Base-by-base conservation (phyloP, 2,888 invertebrate genomes). In the Gerris lacustris region DNA sequence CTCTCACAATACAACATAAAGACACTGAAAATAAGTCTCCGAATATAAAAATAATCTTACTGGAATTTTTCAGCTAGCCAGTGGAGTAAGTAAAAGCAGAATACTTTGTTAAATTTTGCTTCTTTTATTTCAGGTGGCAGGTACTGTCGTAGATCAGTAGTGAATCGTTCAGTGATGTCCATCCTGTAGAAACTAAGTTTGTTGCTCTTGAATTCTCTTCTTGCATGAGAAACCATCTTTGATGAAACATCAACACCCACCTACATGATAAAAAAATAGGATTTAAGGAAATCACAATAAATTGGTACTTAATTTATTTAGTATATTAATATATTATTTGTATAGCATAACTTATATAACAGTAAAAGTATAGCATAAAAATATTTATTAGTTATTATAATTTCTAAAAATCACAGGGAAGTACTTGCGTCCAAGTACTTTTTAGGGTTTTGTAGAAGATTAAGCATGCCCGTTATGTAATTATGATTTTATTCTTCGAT, bases 131-230 rank as follows among this genome's bases (percentile, higher is more conserved):
- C 66, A 18, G 66, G 9, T 2, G 66, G 66, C 15, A 66, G 17
- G 66, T 66, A 17, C 4, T 17, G 18, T 31, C 17, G 7, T 11
- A 66, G 66, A 18, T 17, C 66, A 43, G 17, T 31, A 9, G 17
- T 66, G 15, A 11, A 9, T 31, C 17, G 7, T 31, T 66, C 66
- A 9, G 66, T 66, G 9, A 66, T 66, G 66, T 66, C 66, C 66
- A 66, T 66, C 66, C 43, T 31, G 17, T 66, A 66, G 66, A 66
- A 66, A 17, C 9, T n/a, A n/a, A 66, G 17, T 9, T 31, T 66
- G 15, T 17, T 18, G 43, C 9, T 31, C 9, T 17, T 66, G 5
- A 9, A 66, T 17, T 17, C 17, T 66, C 17, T 9, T 31, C 15
- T 66, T 17, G 66, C 66, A 43, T 18, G 43, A 15, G 9, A 9